Evolutionary conservation across 2,113 vertebrate genomes (phyloP).

Genomic region (Melospiza georgiana): DNA sequence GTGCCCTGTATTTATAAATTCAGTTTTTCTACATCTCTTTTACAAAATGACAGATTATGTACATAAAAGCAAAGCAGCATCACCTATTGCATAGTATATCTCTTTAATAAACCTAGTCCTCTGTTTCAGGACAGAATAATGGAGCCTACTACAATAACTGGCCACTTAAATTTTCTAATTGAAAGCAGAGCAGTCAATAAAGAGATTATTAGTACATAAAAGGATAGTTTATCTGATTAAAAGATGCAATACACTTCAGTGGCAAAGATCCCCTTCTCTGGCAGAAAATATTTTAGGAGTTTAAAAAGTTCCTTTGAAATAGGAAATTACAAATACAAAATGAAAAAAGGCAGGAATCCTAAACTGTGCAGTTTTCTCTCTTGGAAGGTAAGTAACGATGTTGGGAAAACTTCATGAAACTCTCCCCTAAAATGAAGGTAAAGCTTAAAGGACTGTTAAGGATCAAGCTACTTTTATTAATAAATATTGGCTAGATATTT

Average conservation of each 20-base stretch:
- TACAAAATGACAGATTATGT: neutral
- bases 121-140: neutral
- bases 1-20: neutral
- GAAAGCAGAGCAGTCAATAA: neutral
- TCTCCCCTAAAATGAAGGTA: neutral
- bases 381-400: neutral
- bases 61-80: neutral
- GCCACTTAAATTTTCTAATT: neutral
- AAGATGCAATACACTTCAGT: neutral
- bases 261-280: neutral
- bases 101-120: neutral
- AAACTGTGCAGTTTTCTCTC: neutral
- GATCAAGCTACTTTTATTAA: neutral
- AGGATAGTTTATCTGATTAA: neutral
- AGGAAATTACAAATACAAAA: slow-evolving; percentile 20
- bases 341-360: neutral
- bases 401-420: neutral
- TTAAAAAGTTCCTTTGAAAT: neutral
- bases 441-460: neutral
- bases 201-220: neutral
- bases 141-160: neutral
- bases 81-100: neutral
- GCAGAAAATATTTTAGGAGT: neutral
- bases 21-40: neutral
- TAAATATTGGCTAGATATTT: neutral